Percentiles rank a stretch among this genome's conserved stretches.
phyloP scores from a whole-genome alignment of 2,797 vertebrate species.

The Siniperca undulata region DNA sequence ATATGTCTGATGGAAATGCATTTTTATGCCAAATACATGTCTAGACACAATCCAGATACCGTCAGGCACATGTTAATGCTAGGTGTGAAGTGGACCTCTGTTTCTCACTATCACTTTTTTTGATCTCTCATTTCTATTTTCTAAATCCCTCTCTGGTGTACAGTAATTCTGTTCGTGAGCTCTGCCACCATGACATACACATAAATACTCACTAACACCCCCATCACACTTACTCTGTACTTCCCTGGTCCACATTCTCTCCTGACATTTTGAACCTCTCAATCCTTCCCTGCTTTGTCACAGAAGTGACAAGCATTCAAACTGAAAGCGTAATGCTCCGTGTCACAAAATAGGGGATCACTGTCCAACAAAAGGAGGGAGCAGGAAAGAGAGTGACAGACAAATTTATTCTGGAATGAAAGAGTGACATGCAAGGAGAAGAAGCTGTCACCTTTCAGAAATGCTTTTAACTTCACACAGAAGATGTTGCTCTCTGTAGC shows the following conservation, averaged over 20 bases:
- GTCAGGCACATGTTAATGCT: not conserved
- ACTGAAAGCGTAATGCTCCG: conserved; percentile 64
- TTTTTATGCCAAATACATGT: conserved; percentile 14
- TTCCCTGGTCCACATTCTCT: conserved; percentile 38
- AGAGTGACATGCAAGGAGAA: conserved; percentile 58
- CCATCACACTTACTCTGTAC: conserved; percentile 36
- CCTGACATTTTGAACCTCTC: conserved; percentile 76
- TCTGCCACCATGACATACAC: conserved; percentile 31
- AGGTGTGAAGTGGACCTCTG: conserved; percentile 5
- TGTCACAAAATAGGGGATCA: conserved; percentile 71
- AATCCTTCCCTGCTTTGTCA: conserved; percentile 72
- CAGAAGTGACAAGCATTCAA: conserved; percentile 76
- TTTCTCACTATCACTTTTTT: not conserved
- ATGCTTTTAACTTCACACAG: conserved; percentile 59
- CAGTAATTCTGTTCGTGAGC: conserved; percentile 25
- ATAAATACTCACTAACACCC: conserved; percentile 53
- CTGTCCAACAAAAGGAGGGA: conserved; percentile 65
- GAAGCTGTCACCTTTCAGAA: conserved; percentile 69
- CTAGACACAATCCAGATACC: not conserved
- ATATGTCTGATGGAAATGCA: not conserved
- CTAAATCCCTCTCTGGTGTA: conserved; percentile 1
- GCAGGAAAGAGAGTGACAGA: conserved; percentile 64
- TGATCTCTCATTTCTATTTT: conserved; percentile 7
- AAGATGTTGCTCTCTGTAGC: conserved; percentile 27
- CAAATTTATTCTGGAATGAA: conserved; percentile 68